Evolutionary conservation across 2,797 vertebrate genomes (phyloP).

Genomic region (Syngnathus acus): DNA sequence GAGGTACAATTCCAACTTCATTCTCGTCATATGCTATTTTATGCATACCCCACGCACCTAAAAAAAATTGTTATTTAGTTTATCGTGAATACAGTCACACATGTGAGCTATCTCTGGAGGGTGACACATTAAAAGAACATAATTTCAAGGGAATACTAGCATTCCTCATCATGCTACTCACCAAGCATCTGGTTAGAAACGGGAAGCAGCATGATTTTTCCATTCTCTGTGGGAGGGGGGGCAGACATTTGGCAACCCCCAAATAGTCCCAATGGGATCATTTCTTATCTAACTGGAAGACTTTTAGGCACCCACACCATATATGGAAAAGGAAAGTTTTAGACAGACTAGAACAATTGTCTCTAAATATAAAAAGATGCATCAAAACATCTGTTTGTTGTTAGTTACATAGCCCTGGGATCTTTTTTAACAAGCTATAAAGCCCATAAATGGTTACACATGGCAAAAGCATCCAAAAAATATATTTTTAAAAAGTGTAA

Average conservation of each 20-base stretch:
- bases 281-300: slow-evolving; percentile 1
- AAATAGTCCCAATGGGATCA: neutral
- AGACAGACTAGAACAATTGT: neutral
- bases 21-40: neutral
- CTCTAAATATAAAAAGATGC: neutral
- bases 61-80: neutral
- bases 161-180: slow-evolving; percentile 57
- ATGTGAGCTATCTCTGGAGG: neutral
- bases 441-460: neutral
- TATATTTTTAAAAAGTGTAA: neutral
- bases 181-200: slow-evolving; percentile 21
- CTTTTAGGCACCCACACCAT: neutral
- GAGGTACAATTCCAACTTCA: neutral
- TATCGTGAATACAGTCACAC: slow-evolving; percentile 3
- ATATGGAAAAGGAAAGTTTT: neutral
- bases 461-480: neutral
- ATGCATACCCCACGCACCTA: neutral
- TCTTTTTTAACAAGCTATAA: neutral
- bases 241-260: neutral
- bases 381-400: neutral
- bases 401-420: neutral
- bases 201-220: slow-evolving; percentile 25
- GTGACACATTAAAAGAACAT: slow-evolving; percentile 40
- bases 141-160: slow-evolving; percentile 33
- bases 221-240: slow-evolving; percentile 3